Percentiles rank a stretch among this genome's conserved stretches.
These are phyloP conservation scores for Drosophila subobscura DNA, from an alignment of 1,140 invertebrate species.

Conservation along the genomic window DNA sequence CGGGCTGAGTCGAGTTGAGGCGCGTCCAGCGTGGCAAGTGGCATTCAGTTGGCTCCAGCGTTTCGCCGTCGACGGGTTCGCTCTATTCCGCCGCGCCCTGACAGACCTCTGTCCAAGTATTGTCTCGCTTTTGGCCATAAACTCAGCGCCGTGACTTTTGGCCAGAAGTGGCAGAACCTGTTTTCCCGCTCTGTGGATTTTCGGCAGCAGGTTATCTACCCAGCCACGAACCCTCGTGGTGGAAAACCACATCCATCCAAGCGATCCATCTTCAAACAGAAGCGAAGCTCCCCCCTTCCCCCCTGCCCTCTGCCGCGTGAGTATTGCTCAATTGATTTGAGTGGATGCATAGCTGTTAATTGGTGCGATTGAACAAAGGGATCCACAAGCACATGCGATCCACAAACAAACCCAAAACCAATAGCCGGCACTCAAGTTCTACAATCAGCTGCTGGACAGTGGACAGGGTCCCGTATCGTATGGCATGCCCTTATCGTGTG, in stretches of 20 bases:
- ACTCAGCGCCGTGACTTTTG: slow-evolving; percentile 13
- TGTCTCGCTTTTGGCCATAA: neutral
- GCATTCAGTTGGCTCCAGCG: slow-evolving; percentile 54
- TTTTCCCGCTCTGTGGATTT: slow-evolving; percentile 33
- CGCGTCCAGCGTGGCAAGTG: slow-evolving; percentile 36
- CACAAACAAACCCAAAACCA: slow-evolving; percentile 26
- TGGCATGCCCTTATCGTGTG: no score
- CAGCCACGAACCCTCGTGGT: neutral
- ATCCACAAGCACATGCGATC: slow-evolving; percentile 9
- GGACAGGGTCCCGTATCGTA: no score
- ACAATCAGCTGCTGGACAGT: slow-evolving; percentile 22
- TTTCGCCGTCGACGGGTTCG: slow-evolving; percentile 49
- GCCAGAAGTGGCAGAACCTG: slow-evolving; percentile 24
- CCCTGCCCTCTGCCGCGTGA: slow-evolving; percentile 3
- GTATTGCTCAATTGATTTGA: slow-evolving; percentile 5
- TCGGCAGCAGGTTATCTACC: slow-evolving; percentile 35
- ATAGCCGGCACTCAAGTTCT: no score
- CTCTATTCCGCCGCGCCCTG: slow-evolving; percentile 1
- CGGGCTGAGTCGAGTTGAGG: neutral
- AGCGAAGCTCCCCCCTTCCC: no score
- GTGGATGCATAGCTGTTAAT: slow-evolving; percentile 24
- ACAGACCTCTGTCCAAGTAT: slow-evolving; percentile 4
- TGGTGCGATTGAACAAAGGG: slow-evolving; percentile 39
- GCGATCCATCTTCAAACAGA: neutral
- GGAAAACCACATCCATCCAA: neutral